Base-by-base conservation (phyloP, 1,140 invertebrate species). In the Penaeus chinensis region DNA sequence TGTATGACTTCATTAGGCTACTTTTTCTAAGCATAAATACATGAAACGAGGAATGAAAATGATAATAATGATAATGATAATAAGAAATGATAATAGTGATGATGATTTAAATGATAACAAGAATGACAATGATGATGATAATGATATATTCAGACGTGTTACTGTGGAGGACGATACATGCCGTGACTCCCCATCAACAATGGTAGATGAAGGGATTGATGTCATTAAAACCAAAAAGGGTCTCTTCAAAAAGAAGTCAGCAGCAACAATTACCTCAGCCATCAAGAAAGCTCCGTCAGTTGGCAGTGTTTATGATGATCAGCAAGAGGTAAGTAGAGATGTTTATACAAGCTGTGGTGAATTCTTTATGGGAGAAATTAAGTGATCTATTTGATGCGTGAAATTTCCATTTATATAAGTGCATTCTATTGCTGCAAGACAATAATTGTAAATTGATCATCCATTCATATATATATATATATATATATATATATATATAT, bases 131-230 rank as follows among this genome's bases (percentile, higher is more conserved):
- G 16, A 54, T 54, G 10, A 54, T 54, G 16, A 16, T 11, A 54
- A 8, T 16, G 24, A 66, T 2, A 66, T 62, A 19, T 37, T 37
- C 61, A 89, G 89, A 60, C 82, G 89, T 19, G 86, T 90, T 18
- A 90, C 89, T 61, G 81, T 90, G 47, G 89, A 85, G 54, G 89
- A 90, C 11, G 89, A 90, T 62, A 32, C 74, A 0, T 85, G 66
- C 37, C 85, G 87, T n/a, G 89, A 90, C 60, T 90, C 89, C 65
- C 89, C 89, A 63, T 69, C 86, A n/a, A 65, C 86, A 18, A 27
- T 81, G 42, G 65, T 74, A 2, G 85, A 87, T 20, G 89, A 92
- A 96, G 95, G 95, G 95, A 96, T 91, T 87, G 91, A 91, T 71
- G 90, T 54, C 78, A 91, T 82, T 63, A 89, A 89, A 84, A 89